Conservation (phyloP, 1,140 invertebrate species). For the Drosophila pallidifrons region DNA sequence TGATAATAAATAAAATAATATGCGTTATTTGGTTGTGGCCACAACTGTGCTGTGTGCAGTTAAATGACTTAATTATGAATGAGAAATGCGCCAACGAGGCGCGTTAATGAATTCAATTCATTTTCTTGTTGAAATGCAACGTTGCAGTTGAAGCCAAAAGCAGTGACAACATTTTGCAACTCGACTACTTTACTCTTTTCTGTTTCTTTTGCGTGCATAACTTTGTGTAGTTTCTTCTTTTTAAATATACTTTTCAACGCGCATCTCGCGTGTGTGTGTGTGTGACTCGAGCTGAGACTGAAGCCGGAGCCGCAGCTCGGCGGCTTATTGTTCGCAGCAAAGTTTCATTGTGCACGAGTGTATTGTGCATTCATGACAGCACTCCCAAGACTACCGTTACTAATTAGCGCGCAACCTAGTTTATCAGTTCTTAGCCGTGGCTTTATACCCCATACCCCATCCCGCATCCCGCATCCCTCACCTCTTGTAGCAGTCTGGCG, state of each 20-base stretch:
- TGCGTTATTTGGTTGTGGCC: slow-evolving; percentile 23
- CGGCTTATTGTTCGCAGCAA: slow-evolving; percentile 52
- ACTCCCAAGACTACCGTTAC: slow-evolving; percentile 72
- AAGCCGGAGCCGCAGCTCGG: slow-evolving; percentile 16
- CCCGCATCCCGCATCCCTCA: no score
- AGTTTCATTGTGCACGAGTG: slow-evolving; percentile 53
- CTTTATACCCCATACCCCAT: slow-evolving; percentile 33
- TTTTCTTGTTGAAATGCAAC: slow-evolving; percentile 14
- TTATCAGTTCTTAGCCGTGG: slow-evolving; percentile 72
- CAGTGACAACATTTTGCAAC: background rate
- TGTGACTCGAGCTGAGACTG: slow-evolving; percentile 15
- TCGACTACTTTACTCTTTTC: slow-evolving; percentile 15
- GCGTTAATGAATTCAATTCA: slow-evolving; percentile 26
- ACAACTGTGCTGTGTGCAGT: slow-evolving; percentile 2
- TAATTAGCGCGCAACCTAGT: slow-evolving; percentile 80
- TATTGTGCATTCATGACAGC: slow-evolving; percentile 59
- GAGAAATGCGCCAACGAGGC: background rate
- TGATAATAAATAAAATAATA: slow-evolving; percentile 12
- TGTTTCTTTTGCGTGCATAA: background rate
- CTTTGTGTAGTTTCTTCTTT: background rate
- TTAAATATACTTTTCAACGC: background rate
- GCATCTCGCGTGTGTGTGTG: no score
- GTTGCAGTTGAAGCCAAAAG: background rate
- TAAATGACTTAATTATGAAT: slow-evolving; percentile 26
- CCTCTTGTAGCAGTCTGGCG: no score